Conservation (phyloP, 2,888 invertebrate species). For the Rhagium mordax region DNA sequence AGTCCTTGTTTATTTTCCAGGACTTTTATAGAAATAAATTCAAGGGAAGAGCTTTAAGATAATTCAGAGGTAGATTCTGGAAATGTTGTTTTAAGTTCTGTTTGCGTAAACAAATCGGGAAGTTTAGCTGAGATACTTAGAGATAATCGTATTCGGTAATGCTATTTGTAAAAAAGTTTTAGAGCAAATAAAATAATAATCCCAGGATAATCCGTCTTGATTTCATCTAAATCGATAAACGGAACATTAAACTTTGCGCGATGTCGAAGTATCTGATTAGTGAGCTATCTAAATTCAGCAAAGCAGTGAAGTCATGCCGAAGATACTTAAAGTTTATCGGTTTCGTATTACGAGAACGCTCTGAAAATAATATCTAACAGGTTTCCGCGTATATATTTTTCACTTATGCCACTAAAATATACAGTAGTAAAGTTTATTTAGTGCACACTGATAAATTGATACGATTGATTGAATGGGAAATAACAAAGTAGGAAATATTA, state of each 20-base stretch:
- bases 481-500: background rate
- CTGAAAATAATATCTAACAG: background rate
- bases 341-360: background rate
- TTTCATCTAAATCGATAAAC: background rate
- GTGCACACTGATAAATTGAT: background rate
- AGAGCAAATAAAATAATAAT: background rate
- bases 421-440: background rate
- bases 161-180: background rate
- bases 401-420: background rate
- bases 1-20: background rate
- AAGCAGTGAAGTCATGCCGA: background rate
- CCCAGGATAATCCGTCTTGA: background rate
- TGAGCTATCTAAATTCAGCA: background rate
- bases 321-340: conserved; percentile 14
- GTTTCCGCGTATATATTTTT: background rate
- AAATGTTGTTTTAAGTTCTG: background rate
- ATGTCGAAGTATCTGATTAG: background rate
- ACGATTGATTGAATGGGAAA: background rate
- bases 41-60: background rate
- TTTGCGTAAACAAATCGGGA: background rate
- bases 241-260: background rate
- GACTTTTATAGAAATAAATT: background rate
- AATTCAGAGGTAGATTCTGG: background rate
- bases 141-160: background rate
- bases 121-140: background rate